Base-by-base conservation (phyloP, 2,888 invertebrate genomes). In the Lingula anatina region DNA sequence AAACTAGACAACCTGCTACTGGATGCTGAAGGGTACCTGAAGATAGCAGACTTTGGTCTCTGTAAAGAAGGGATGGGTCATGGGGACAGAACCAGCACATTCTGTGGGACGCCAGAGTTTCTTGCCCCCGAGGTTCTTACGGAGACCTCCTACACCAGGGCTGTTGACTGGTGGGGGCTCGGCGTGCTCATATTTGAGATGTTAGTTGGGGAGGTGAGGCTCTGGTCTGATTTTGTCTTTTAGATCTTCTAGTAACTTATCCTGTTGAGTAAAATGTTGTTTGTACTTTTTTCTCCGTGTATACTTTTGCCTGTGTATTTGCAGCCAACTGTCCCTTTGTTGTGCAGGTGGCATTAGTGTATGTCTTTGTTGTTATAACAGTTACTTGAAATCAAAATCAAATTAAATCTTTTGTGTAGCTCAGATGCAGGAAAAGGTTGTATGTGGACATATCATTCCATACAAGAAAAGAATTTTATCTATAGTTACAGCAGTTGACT, bases 101-200 rank as follows among this genome's bases (percentile, higher is more conserved):
- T 69, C 82, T 97, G 65, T 61, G 77, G 77, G 20, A 99, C 97
- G 1, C 99, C 99, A 0, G 76, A 76, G 61, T 77, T 77, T 59
- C 81, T 97, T 61, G 96, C 96, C 15, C 97, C 97, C 0, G 99
- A 99, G 82, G 97, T 99, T 38, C 83, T 99, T 53, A 97, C 97
- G 0, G 99, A 99, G 75, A 92, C 95, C 2, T 91, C 94, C 0
- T 99, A 99, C 76, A 99, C 99, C 1, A 84, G 99, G 55, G 95
- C 97, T 43, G 99, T 99, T 4, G 99, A 99, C 80, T 99, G 99
- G 99, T 99, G 99, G 99, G 99, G 97, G 5, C 84, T 99, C 3
- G 99, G 99, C 41, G 99, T 99, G 18, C 83, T 99, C 56, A 95
- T 99, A 71, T 99, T 97, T 80, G 99, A 99, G 82, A 99, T 99